These are phyloP conservation scores for Drosophila micromelanica DNA, from an alignment of 1,140 invertebrate genomes.

Conservation along the genomic window DNA sequence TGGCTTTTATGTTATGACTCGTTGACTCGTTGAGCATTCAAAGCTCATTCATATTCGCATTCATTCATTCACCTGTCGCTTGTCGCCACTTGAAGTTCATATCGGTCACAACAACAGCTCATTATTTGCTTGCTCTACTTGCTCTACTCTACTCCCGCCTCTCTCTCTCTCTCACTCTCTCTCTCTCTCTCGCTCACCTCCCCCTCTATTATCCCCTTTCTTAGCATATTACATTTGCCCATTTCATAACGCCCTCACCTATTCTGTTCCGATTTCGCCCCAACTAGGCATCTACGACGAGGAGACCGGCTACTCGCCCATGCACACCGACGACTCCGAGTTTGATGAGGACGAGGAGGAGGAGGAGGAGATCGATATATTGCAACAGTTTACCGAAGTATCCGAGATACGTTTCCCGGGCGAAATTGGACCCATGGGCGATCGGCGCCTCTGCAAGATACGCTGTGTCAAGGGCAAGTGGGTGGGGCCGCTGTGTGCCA, in stretches of 20 bases:
- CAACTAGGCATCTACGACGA: slow-evolving; percentile 77
- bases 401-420: slow-evolving; percentile 89
- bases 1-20: neutral
- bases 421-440: slow-evolving; percentile 88
- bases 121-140: slow-evolving; percentile 76
- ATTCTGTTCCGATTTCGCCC: slow-evolving; percentile 62
- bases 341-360: slow-evolving; percentile 81
- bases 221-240: slow-evolving; percentile 79
- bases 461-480: slow-evolving; percentile 92
- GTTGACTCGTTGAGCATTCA: slow-evolving; percentile 22
- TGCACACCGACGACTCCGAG: slow-evolving; percentile 75
- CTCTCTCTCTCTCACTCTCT: slow-evolving; percentile 49
- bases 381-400: slow-evolving; percentile 84
- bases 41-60: slow-evolving; percentile 12
- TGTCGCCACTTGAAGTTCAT: slow-evolving; percentile 18
- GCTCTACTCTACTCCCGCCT: slow-evolving; percentile 39
- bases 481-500: slow-evolving; percentile 90
- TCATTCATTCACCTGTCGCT: slow-evolving; percentile 21
- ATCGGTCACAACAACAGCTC: slow-evolving; percentile 56
- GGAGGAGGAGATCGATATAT: slow-evolving; percentile 79
- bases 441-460: slow-evolving; percentile 90
- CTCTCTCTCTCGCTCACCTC: slow-evolving; percentile 45
- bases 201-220: slow-evolving; percentile 66
- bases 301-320: slow-evolving; percentile 71
- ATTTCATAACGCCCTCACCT: slow-evolving; percentile 81